Evolutionary conservation across 2,888 invertebrate genomes (phyloP), one percentile per base, ranked within the genome.

Genomic region (Drosophila pegasa): DNA sequence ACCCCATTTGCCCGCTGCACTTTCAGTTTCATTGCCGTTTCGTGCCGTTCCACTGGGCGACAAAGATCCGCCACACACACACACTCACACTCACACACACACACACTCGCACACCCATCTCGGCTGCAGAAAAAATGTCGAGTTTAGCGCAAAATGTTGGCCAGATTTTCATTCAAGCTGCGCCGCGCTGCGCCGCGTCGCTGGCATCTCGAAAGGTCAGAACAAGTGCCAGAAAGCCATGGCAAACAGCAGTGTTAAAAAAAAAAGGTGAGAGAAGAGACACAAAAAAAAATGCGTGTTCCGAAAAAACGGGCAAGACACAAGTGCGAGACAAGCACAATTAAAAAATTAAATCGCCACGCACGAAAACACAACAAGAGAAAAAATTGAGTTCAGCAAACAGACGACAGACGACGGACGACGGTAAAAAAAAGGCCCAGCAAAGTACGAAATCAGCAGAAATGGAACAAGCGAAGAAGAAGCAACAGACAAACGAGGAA

Each of bases 301-400:
- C 71, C 52, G 56, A 62, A 74, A 69, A 77, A 69, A 63, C 48
- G 50, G 47, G 55, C 64, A 73, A 45, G 43, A 62, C 62, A 52
- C 63, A 76, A 82, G 57, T 83, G 82, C 87, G 68, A 71, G 65
- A 69, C 61, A 69, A 86, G 82, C 82, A 74, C 54, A 85, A 78
- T 84, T 76, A 68, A 80, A 70, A 75, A 80, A 78, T 68, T 60
- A 68, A 87, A 71, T 64, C 45, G 75, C 72, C 72, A 81, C 80
- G 80, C 83, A 80, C 69, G 55, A 74, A 75, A 75, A 58, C 48
- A 56, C 45, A 41, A 61, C 37, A 58, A 47, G 37, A 40, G 38
- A 66, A 69, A 71, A 77, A 74, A 69, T 60, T 72, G 45, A 75
- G 73, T 72, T 77, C 75, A 75, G 77, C 77, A 76, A 61, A 71